Evolutionary conservation across 2,113 vertebrate genomes (phyloP).

Genomic region (human): GRCh38 chr1:106130501-106131000

Average conservation of each 20-base stretch:
- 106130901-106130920: background rate
- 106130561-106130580: background rate
- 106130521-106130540: background rate
- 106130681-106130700: background rate
- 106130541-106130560: background rate
- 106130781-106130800: background rate
- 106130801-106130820: background rate
- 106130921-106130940: background rate
- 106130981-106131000: accelerated
- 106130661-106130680: background rate
- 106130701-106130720: background rate
- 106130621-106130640: background rate
- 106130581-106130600: background rate
- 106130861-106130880: background rate
- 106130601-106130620: background rate
- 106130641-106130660: background rate
- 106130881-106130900: background rate
- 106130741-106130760: background rate
- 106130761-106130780: background rate
- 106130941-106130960: background rate
- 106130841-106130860: background rate
- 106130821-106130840: background rate
- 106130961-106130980: no score
- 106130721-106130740: background rate
- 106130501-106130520: background rate